Conservation (phyloP, 1,140 invertebrate species). For the Pogonus chalceus region DNA sequence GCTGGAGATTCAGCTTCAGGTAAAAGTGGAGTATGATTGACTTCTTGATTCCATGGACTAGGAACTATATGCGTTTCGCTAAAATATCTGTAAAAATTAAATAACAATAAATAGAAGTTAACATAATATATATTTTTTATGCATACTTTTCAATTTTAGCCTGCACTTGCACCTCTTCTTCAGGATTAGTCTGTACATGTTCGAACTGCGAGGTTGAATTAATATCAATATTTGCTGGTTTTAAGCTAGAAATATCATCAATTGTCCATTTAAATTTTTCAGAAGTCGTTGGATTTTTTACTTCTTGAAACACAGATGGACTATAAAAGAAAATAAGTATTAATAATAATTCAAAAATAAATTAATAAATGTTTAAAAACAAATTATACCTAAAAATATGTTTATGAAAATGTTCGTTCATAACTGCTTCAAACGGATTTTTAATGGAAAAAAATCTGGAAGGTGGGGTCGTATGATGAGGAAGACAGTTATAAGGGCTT, state of each 20-base stretch:
- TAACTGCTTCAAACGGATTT: constrained; percentile 30
- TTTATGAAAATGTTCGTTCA: constrained; percentile 26
- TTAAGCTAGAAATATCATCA: constrained; percentile 29
- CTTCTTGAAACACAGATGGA: constrained; percentile 28
- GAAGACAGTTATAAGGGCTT: background rate
- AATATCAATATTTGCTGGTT: constrained; percentile 33
- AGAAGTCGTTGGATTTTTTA: constrained; percentile 21
- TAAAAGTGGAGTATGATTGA: background rate
- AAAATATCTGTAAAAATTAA: constrained; percentile 21
- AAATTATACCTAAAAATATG: constrained; percentile 27
- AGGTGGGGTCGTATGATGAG: background rate
- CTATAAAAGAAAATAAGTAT: constrained; percentile 20
- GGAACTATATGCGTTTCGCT: constrained; percentile 29
- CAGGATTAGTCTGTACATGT: constrained; percentile 18
- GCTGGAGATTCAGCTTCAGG: background rate
- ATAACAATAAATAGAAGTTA: background rate
- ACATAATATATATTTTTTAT: background rate
- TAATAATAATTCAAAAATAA: background rate
- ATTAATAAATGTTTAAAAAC: constrained; percentile 1
- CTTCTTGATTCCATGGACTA: constrained; percentile 22
- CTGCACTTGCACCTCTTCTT: constrained; percentile 26
- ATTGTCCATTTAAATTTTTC: constrained; percentile 32
- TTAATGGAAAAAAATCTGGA: constrained; percentile 19
- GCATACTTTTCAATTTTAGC: constrained; percentile 26
- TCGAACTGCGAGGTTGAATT: constrained; percentile 24